These are phyloP conservation scores for Myocastor coypus DNA, from an alignment of 2,113 vertebrate genomes.

Conservation along the genomic window DNA sequence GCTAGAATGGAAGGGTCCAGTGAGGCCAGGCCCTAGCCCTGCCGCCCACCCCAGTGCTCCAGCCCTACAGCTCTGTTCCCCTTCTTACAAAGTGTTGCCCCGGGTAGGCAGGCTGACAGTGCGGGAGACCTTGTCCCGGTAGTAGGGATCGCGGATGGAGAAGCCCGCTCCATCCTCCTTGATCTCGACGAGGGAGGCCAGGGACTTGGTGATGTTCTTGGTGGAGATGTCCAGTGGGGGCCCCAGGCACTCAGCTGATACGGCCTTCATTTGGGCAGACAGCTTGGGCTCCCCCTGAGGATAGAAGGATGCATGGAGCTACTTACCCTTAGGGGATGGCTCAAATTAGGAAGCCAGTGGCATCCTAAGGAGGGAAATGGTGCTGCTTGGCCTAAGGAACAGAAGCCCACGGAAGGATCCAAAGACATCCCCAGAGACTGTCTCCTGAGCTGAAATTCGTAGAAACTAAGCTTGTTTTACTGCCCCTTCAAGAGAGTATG, in stretches of 20 bases:
- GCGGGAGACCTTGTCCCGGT: conserved; percentile 92
- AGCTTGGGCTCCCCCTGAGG: conserved; percentile 94
- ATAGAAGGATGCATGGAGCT: neutral
- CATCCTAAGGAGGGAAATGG: neutral
- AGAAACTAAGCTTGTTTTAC: too few species aligned
- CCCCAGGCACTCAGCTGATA: conserved; percentile 95
- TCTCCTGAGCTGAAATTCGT: neutral
- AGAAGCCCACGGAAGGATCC: neutral
- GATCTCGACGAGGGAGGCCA: conserved; percentile 97
- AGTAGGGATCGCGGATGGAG: conserved; percentile 89
- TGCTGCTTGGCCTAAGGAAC: neutral
- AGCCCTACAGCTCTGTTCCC: rapidly evolving
- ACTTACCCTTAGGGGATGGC: neutral
- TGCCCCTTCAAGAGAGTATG: rapidly evolving
- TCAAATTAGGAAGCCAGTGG: too few species aligned
- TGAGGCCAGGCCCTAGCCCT: neutral
- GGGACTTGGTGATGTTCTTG: conserved; percentile 96
- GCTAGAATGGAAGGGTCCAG: conserved; percentile 82
- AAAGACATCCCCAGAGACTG: neutral
- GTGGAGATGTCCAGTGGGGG: conserved; percentile 91
- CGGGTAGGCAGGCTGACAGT: conserved; percentile 95
- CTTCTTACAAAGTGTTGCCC: conserved; percentile 97
- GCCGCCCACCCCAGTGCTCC: rapidly evolving
- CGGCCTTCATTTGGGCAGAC: conserved; percentile 96
- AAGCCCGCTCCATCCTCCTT: conserved; percentile 92